Percentiles rank a stretch among this genome's conserved stretches.
Conservation (phyloP, 2,888 invertebrate species). For the Andrena bucephala region DNA sequence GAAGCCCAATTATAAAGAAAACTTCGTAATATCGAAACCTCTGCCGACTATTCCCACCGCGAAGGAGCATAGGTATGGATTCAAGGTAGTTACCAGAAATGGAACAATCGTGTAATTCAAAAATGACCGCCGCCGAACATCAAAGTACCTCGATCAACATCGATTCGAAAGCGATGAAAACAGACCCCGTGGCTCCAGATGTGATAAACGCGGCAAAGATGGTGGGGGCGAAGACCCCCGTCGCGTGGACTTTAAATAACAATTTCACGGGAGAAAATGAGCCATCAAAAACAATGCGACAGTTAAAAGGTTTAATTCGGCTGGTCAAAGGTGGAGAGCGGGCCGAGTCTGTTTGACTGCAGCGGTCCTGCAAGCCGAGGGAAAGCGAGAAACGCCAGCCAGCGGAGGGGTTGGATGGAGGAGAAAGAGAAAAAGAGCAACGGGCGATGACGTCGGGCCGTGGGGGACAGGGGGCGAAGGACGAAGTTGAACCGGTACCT, state of each 20-base stretch:
- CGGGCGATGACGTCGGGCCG: constrained; percentile 1
- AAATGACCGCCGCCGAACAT: not conserved
- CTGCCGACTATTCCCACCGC: too few species aligned
- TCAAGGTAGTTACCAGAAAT: too few species aligned
- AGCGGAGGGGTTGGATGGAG: constrained; percentile 26
- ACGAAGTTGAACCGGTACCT: constrained; percentile 73
- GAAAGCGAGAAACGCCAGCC: constrained; percentile 53
- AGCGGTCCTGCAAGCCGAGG: constrained; percentile 63
- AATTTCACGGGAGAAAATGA: constrained; percentile 79
- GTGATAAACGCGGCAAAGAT: constrained; percentile 29
- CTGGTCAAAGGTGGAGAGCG: constrained; percentile 74
- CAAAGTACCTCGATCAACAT: not conserved
- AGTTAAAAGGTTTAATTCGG: constrained; percentile 80
- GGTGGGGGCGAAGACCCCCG: constrained; percentile 23
- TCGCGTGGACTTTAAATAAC: constrained; percentile 76
- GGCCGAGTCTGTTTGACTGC: constrained; percentile 70
- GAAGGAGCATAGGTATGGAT: too few species aligned
- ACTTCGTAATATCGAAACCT: too few species aligned
- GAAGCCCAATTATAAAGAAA: too few species aligned
- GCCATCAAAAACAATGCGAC: constrained; percentile 81
- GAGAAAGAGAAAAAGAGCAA: constrained; percentile 57
- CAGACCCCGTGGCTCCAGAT: not conserved
- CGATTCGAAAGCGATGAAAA: not conserved
- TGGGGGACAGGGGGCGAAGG: constrained; percentile 32
- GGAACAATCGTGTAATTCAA: too few species aligned